A percentile compares a stretch with the other conserved stretches of the same genome.
These are phyloP conservation scores for Fistularia commersonii DNA, from an alignment of 2,797 vertebrate genomes.

Conservation along the genomic window DNA sequence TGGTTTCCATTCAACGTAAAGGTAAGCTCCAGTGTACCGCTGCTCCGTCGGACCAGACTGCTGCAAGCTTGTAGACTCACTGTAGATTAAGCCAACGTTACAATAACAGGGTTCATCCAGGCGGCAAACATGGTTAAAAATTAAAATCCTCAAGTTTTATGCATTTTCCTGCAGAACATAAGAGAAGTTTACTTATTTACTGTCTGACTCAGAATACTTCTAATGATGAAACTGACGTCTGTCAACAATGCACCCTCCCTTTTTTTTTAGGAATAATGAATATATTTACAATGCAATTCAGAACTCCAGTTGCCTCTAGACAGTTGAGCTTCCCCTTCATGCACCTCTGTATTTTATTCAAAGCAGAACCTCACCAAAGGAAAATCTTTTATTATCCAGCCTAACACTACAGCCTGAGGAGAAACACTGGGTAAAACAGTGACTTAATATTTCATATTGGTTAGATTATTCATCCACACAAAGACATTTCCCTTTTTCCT, in stretches of 20 bases:
- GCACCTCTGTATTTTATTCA: slow-evolving; percentile 78
- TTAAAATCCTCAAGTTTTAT: slow-evolving; percentile 48
- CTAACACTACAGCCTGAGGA: slow-evolving; percentile 76
- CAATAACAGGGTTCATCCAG: slow-evolving; percentile 42
- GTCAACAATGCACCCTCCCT: slow-evolving; percentile 67
- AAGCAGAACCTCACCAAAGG: slow-evolving; percentile 74
- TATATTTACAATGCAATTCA: slow-evolving; percentile 77
- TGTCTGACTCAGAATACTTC: slow-evolving; percentile 39
- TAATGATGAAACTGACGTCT: slow-evolving; percentile 71
- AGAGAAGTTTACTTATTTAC: slow-evolving; percentile 71
- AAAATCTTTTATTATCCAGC: slow-evolving; percentile 76
- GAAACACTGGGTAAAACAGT: slow-evolving; percentile 76
- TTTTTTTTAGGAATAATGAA: slow-evolving; percentile 67
- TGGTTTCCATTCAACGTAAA: slow-evolving; percentile 29
- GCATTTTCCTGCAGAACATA: slow-evolving; percentile 53
- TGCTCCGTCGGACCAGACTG: slow-evolving; percentile 10
- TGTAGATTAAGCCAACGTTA: slow-evolving; percentile 46
- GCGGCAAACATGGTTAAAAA: slow-evolving; percentile 63
- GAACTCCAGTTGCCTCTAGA: slow-evolving; percentile 69
- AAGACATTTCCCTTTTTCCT: slow-evolving; percentile 63
- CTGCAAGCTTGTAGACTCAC: slow-evolving; percentile 37
- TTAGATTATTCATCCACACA: slow-evolving; percentile 78
- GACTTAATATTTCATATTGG: slow-evolving; percentile 79
- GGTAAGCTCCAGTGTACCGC: slow-evolving; percentile 49
- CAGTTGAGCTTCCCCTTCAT: slow-evolving; percentile 72